Base-by-base conservation (phyloP, 2,113 vertebrate genomes). In the Haplochromis vanheusdeni region DNA sequence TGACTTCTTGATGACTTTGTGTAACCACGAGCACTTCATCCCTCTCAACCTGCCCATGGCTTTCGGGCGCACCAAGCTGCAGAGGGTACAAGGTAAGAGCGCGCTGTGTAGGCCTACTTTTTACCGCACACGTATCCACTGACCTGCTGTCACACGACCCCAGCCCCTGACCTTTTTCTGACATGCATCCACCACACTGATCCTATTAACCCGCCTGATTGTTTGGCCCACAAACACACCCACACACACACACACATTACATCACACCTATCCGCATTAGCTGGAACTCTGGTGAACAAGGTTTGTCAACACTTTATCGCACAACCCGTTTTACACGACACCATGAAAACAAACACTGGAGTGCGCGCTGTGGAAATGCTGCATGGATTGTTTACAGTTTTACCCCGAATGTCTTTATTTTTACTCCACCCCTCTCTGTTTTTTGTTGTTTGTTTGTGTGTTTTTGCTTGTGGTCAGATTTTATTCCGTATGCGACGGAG, bases 11-110 rank as follows among this genome's bases (percentile, higher is more conserved):
- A 98, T 98, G 96, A 96, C 97, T 0, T 73, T 98, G 85, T 99
- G 97, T 75, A 98, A 97, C 91, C 98, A 99, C 0, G 98, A 99
- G 88, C 99, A 99, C 95, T 99, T 98, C 94, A 98, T 99, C 91
- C 98, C 99, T 51, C 95, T 99, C 14, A 99, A 99, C 90, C 95
- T 99, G 92, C 99, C 99, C 65, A 99, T 99, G 98, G 96, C 96
- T 1, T 99, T 99, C 55, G 97, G 97, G 80, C 98, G 97, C 93
- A 97, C 98, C 54, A 99, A 98, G 93, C 94, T 98, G 62, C 98
- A 98, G 91, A 94, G 98, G 87, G 96, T 97, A 14, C 98, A 99
- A 96, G 98, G 98, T 99, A 96, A 90, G 91, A 5, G 3, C 45
- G 6, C 1, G 4, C 9, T 21, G 49, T 45, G 21, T 31, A 21